A percentile compares a stretch with the other conserved stretches of the same genome.
Conservation (phyloP, 2,888 invertebrate species). For the Ophion slaviceki region DNA sequence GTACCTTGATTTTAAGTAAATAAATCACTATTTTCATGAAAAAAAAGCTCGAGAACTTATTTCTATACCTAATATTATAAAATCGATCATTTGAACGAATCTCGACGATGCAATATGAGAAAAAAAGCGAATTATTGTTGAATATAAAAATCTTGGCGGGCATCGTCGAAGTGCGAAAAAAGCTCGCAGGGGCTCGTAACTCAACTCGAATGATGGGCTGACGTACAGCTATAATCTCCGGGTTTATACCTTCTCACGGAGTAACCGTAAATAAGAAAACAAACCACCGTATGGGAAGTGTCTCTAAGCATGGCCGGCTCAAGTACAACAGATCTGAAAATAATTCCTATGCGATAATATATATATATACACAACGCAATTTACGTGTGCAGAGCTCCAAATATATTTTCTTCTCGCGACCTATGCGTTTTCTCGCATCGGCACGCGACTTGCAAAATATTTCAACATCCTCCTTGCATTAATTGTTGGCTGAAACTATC, state of each 20-base stretch:
- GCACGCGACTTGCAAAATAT: neutral
- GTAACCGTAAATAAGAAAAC: constrained; percentile 75
- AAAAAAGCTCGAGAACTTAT: no score
- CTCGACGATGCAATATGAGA: neutral
- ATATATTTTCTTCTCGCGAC: no score
- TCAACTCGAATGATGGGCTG: constrained; percentile 19
- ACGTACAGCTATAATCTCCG: constrained; percentile 31
- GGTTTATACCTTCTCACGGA: constrained; percentile 60
- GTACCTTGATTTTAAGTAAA: no score
- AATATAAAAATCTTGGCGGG: constrained; percentile 2
- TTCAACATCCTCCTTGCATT: neutral
- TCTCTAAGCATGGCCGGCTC: constrained; percentile 45
- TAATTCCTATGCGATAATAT: constrained; percentile 56
- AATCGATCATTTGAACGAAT: neutral
- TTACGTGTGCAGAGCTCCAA: neutral
- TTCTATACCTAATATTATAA: neutral
- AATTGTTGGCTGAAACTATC: neutral
- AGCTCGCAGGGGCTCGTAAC: neutral
- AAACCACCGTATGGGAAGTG: constrained; percentile 72
- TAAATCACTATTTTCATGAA: no score
- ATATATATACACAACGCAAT: constrained; percentile 31
- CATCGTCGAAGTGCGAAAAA: constrained; percentile 9
- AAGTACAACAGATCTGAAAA: constrained; percentile 58
- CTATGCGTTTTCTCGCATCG: no score
- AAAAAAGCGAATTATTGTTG: neutral